These are phyloP conservation scores for Okapia johnstoni DNA, from an alignment of 2,113 vertebrate genomes.

Conservation along the genomic window DNA sequence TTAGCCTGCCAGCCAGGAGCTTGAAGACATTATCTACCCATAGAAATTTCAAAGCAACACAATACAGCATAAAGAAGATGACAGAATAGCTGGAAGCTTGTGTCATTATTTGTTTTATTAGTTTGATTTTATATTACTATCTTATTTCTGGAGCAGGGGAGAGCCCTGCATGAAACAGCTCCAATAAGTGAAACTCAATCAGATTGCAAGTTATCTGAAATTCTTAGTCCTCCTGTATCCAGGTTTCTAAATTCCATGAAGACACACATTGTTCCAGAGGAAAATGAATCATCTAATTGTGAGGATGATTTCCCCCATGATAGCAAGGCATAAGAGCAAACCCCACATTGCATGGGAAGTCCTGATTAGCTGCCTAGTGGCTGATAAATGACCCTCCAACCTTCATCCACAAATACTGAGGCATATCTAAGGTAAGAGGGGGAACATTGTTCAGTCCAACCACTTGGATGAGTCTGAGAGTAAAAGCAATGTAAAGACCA, in stretches of 20 bases:
- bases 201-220: not conserved
- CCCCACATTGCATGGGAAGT: fast-evolving
- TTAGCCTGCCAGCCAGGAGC: not conserved
- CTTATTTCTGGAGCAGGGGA: not conserved
- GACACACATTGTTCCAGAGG: not conserved
- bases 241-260: not conserved
- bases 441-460: not conserved
- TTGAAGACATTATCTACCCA: not conserved
- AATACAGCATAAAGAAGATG: not conserved
- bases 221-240: not conserved
- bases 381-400: not conserved
- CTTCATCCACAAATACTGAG: too few relatives aligned
- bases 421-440: fast-evolving
- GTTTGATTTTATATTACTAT: too few relatives aligned
- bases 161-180: too few relatives aligned
- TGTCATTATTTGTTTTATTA: not conserved
- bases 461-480: not conserved
- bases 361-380: not conserved
- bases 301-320: fast-evolving
- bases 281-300: not conserved
- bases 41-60: not conserved
- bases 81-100: fast-evolving
- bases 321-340: not conserved
- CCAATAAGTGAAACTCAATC: not conserved
- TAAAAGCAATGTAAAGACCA: not conserved